phyloP scores from a whole-genome alignment of 2,113 vertebrate species.

The Ciconia stormi region DNA sequence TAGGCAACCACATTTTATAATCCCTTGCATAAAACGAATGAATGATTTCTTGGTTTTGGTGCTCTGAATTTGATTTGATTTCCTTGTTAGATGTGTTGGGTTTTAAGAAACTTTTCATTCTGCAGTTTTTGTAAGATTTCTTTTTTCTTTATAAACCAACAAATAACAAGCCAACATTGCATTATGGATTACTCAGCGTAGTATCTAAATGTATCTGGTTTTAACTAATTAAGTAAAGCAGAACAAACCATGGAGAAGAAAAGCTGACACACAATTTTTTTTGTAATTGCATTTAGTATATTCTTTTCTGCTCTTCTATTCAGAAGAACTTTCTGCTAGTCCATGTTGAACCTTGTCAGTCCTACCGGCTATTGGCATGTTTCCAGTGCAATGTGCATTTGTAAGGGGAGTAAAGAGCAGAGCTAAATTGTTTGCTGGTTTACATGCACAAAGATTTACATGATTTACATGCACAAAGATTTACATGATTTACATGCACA shows the following conservation, averaged over 20 bases:
- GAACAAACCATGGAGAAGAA: neutral
- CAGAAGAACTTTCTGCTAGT: neutral
- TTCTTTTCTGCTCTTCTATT: neutral
- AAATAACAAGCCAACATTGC: neutral
- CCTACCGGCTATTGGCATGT: neutral
- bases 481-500: no score
- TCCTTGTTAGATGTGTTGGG: neutral
- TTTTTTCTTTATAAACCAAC: neutral
- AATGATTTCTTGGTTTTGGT: neutral
- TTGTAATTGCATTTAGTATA: neutral
- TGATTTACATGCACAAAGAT: neutral
- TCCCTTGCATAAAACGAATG: neutral
- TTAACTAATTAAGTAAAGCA: neutral
- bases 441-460: neutral
- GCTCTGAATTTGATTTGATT: neutral
- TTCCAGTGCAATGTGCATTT: neutral
- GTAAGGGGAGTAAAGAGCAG: neutral
- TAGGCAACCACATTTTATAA: neutral
- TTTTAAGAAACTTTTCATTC: neutral
- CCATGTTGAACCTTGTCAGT: neutral
- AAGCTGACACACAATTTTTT: neutral
- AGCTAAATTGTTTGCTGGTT: neutral
- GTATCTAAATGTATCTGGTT: neutral
- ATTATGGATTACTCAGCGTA: neutral
- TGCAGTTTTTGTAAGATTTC: neutral